phyloP scores from a whole-genome alignment of 2,113 vertebrate genomes.

The Colistium nudipinnis region DNA sequence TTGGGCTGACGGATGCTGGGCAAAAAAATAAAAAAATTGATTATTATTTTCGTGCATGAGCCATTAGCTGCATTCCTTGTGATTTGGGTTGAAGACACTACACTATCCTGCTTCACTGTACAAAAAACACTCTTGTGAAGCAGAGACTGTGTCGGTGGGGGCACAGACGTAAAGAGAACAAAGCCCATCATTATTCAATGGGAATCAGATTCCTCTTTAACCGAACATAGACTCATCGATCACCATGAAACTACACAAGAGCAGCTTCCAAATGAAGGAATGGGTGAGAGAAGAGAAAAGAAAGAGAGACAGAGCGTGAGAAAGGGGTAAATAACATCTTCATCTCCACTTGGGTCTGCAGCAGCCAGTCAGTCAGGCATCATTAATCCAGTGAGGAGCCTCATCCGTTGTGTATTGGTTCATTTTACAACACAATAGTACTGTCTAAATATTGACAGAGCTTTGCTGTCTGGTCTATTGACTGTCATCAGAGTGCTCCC shows the following conservation, averaged over 20 bases:
- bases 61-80: constrained; percentile 8
- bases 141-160: constrained; percentile 44
- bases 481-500: constrained; percentile 72
- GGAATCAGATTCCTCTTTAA: constrained; percentile 80
- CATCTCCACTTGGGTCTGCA: constrained; percentile 64
- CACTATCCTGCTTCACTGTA: constrained; percentile 25
- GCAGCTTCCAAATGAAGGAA: constrained; percentile 66
- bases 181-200: constrained; percentile 74
- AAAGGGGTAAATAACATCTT: constrained; percentile 73
- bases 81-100: constrained; percentile 31
- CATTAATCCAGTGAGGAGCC: constrained; percentile 78
- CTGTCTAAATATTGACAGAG: constrained; percentile 81
- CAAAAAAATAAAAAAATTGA: not conserved
- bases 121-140: constrained; percentile 45
- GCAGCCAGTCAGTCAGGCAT: constrained; percentile 75
- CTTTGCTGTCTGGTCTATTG: constrained; percentile 78
- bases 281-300: constrained; percentile 20
- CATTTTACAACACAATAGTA: constrained; percentile 75
- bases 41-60: not conserved
- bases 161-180: constrained; percentile 68
- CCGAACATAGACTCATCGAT: constrained; percentile 79
- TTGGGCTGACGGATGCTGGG: constrained; percentile 43
- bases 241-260: constrained; percentile 66
- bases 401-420: constrained; percentile 76
- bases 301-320: constrained; percentile 27